A percentile compares a stretch with the other conserved stretches of the same genome.
Conservation (phyloP, 2,113 vertebrate genomes). For the Passer domesticus region DNA sequence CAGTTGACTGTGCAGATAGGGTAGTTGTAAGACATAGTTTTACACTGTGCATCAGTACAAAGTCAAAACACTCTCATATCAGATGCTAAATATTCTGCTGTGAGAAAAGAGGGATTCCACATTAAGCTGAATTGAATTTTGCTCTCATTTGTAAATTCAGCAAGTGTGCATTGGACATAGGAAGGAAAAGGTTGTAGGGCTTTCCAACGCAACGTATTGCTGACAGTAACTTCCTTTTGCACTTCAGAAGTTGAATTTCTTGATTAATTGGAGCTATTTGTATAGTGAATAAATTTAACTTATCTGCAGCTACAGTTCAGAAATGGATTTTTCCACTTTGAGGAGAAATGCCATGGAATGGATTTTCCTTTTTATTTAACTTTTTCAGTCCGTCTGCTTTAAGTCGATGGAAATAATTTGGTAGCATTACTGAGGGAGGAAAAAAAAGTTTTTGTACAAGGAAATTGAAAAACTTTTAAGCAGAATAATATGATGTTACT, state of each 20-base stretch:
- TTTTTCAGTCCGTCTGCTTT: background rate
- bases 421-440: background rate
- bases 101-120: background rate
- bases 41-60: background rate
- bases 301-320: background rate
- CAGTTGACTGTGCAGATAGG: background rate
- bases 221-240: background rate
- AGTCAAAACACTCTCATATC: background rate
- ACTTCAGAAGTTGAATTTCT: background rate
- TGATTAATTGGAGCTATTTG: background rate
- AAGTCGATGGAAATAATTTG: background rate
- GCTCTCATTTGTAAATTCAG: background rate
- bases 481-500: background rate
- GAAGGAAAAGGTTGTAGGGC: background rate
- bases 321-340: background rate
- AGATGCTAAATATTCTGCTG: background rate
- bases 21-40: background rate
- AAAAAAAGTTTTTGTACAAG: background rate
- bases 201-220: background rate
- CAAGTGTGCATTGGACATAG: background rate
- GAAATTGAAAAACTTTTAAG: background rate
- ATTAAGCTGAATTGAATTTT: background rate
- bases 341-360: background rate
- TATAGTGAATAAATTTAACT: background rate
- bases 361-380: background rate